Conservation (phyloP, 2,113 vertebrate genomes). For the Lanius ludovicianus region DNA sequence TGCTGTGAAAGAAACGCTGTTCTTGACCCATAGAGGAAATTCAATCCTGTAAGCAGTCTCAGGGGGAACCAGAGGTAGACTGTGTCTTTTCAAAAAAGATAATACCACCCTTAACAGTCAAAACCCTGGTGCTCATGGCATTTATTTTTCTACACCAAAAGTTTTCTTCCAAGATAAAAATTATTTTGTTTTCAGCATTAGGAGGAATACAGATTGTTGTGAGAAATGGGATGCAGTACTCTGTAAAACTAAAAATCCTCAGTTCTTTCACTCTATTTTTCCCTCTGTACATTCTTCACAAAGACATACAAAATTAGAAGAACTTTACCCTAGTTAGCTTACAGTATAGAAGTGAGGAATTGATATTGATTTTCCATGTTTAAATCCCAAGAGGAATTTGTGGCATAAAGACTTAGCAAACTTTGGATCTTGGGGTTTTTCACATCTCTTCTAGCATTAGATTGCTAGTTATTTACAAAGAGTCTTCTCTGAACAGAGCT, state of each 20-base stretch:
- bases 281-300: neutral
- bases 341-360: neutral
- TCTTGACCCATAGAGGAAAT: neutral
- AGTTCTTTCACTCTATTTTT: neutral
- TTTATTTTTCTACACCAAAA: neutral
- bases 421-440: neutral
- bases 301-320: neutral
- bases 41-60: neutral
- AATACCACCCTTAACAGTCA: neutral
- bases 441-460: neutral
- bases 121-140: neutral
- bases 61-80: neutral
- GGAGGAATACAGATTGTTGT: neutral
- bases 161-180: neutral
- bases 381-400: neutral
- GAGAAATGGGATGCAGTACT: neutral
- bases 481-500: neutral
- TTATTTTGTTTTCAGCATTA: neutral
- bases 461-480: neutral
- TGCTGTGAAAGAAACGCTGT: neutral
- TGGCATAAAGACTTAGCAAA: neutral
- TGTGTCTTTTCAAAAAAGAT: neutral
- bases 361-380: neutral
- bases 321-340: neutral
- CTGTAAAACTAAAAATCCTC: neutral